Percentiles rank a stretch among this genome's conserved stretches.
These are phyloP conservation scores for Paradisaea rubra DNA, from an alignment of 2,113 vertebrate species.

Conservation along the genomic window DNA sequence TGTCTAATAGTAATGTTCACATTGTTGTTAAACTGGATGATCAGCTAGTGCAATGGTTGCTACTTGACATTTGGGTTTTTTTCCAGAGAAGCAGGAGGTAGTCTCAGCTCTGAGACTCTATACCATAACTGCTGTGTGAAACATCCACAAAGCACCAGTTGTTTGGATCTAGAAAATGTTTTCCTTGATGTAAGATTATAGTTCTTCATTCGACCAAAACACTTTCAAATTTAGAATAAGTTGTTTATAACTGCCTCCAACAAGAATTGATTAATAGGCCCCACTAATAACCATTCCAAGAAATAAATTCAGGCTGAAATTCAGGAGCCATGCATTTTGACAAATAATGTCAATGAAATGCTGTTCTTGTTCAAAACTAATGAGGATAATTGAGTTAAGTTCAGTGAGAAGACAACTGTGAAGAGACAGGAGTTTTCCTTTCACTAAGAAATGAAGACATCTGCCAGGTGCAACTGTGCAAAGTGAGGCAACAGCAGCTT, in stretches of 20 bases:
- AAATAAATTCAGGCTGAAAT: neutral
- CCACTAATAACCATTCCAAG: neutral
- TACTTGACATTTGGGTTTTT: neutral
- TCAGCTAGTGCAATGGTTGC: neutral
- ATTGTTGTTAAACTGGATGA: neutral
- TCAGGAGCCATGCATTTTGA: neutral
- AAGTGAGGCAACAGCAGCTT: neutral
- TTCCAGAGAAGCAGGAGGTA: neutral
- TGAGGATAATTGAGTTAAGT: neutral
- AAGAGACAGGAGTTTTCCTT: neutral
- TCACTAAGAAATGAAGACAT: neutral
- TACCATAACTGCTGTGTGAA: neutral
- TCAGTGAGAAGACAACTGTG: neutral
- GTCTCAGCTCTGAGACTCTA: neutral
- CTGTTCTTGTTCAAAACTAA: neutral
- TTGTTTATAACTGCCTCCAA: neutral
- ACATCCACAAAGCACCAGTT: neutral
- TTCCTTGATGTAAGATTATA: neutral
- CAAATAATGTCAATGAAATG: neutral
- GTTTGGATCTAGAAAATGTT: neutral
- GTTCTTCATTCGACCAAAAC: neutral
- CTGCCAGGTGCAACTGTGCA: neutral
- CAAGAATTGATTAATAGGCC: neutral
- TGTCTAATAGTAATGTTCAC: neutral
- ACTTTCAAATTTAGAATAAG: neutral